These are phyloP conservation scores for Ochlodes sylvanus DNA, from an alignment of 2,888 invertebrate species.

Conservation along the genomic window DNA sequence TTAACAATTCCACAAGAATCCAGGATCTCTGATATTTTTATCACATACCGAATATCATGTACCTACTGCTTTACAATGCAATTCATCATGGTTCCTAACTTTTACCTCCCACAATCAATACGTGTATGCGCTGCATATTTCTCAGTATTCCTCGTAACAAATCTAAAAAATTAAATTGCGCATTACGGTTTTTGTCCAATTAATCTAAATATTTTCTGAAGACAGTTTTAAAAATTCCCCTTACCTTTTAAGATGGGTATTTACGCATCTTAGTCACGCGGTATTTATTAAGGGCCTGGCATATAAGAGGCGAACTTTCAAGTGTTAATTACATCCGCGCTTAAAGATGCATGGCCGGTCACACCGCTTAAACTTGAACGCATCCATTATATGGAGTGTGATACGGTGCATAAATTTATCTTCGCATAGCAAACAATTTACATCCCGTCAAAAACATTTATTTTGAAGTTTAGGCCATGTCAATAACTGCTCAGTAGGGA, in stretches of 20 bases:
- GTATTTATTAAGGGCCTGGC: constrained; percentile 24
- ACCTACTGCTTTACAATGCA: not conserved
- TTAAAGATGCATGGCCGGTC: constrained; percentile 27
- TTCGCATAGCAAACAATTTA: constrained; percentile 6
- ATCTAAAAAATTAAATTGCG: not conserved
- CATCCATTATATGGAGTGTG: constrained; percentile 10
- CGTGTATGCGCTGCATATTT: too few species aligned
- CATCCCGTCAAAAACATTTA: not conserved
- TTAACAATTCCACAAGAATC: constrained; percentile 1
- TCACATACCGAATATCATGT: not conserved
- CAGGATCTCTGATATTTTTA: constrained; percentile 6
- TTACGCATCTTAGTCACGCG: constrained; percentile 34
- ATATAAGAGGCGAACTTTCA: constrained; percentile 34
- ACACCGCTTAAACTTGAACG: constrained; percentile 1
- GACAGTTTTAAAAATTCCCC: constrained; percentile 26
- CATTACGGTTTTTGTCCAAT: constrained; percentile 12
- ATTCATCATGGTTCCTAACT: not conserved
- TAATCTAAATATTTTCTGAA: constrained; percentile 28
- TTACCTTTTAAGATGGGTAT: constrained; percentile 22
- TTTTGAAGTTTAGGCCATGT: too few species aligned
- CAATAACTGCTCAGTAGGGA: too few species aligned
- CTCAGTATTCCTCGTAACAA: constrained; percentile 3
- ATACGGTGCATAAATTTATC: not conserved
- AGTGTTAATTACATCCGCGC: constrained; percentile 30
- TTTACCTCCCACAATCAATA: too few species aligned